Evolutionary conservation across 2,797 vertebrate genomes (phyloP).

Genomic region (Mormyrus proboscirostris): DNA sequence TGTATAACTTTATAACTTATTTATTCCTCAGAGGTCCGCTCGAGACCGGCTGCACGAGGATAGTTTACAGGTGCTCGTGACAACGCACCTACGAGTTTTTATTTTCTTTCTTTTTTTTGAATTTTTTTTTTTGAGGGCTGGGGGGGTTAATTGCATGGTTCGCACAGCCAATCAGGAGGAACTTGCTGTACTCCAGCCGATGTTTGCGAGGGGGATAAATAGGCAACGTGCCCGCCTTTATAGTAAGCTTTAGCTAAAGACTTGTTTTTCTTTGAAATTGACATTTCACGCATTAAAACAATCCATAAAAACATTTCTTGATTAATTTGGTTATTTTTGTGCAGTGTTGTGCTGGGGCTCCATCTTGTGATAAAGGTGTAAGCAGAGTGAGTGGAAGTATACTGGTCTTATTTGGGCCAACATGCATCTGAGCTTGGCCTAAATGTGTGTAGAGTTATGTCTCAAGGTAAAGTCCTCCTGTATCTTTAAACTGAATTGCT

Average conservation of each 20-base stretch:
- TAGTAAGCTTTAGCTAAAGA: not conserved
- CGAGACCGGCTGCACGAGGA: not conserved
- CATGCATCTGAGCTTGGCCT: not conserved
- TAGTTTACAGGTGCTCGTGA: slow-evolving; percentile 37
- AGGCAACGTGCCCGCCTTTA: not conserved
- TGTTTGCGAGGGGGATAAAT: not conserved
- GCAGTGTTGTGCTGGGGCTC: not conserved
- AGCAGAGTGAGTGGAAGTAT: not conserved
- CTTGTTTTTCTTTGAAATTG: not conserved
- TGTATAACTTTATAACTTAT: not conserved
- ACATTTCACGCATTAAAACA: slow-evolving; percentile 2
- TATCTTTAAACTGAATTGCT: not conserved
- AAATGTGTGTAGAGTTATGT: not conserved
- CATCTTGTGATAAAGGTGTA: not conserved
- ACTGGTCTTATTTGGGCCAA: not conserved
- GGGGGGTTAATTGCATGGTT: not conserved
- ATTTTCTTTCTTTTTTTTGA: not conserved
- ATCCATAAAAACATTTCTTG: not conserved
- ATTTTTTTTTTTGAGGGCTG: not conserved
- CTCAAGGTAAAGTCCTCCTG: not conserved
- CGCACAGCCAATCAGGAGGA: slow-evolving; percentile 46
- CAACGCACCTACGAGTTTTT: slow-evolving; percentile 32
- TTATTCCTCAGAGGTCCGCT: not conserved
- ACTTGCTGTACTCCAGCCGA: slow-evolving; percentile 12
- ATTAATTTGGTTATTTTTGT: not conserved